Conservation (phyloP, 2,113 vertebrate species). For the Callorhinus ursinus region DNA sequence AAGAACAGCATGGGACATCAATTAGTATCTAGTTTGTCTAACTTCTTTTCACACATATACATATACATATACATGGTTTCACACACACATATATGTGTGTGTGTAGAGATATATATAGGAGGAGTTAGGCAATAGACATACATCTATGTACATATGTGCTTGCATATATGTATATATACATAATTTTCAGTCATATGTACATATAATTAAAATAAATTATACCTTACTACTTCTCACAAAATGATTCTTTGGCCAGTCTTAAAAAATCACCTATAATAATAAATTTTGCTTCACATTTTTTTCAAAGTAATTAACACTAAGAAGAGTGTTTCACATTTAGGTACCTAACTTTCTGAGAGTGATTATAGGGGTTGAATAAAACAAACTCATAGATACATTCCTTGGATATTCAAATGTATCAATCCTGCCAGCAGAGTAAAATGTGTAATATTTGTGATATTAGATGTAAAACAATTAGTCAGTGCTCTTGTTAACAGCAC, state of each 20-base stretch:
- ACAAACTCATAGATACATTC: neutral
- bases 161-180: neutral
- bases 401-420: conserved; percentile 15
- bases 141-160: neutral
- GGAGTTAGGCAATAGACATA: neutral
- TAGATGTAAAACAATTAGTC: conserved; percentile 41
- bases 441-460: conserved; percentile 5
- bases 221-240: neutral
- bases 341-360: neutral
- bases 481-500: neutral
- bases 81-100: neutral
- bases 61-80: neutral
- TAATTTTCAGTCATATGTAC: neutral
- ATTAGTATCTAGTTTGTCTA: neutral
- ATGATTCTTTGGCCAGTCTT: neutral
- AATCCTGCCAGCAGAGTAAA: neutral
- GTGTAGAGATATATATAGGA: too few relatives aligned
- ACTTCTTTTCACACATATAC: neutral
- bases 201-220: neutral
- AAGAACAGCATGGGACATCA: neutral
- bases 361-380: neutral
- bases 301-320: conserved; percentile 25
- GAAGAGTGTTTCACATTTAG: conserved; percentile 14
- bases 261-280: neutral
- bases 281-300: neutral